Base-by-base conservation (phyloP, 2,888 invertebrate species). In the Buathra laborator region DNA sequence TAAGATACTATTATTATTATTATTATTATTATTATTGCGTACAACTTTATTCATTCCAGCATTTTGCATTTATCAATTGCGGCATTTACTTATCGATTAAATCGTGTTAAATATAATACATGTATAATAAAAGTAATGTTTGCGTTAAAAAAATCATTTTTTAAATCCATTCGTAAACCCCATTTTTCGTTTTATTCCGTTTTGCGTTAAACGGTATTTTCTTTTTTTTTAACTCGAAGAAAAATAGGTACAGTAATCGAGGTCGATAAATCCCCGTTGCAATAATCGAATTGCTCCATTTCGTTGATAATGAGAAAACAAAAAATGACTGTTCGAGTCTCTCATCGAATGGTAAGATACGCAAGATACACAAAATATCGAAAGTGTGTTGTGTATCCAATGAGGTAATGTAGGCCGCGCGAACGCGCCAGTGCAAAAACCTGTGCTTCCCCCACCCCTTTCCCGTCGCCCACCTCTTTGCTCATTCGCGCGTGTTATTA, bases 21-120 rank as follows among this genome's bases (percentile, higher is more conserved):
- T 48, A 75, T 74, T 78, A 67, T 68, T 66, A 76, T 71, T 75
- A 59, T 51, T 51, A 66, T 59, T 64, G 44, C 51, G 68, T 44
- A 68, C 16, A 62, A 67, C 32, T 10, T 43, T 43, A 75, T 74
- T 10, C 32, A 83, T 77, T 62, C 51, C 9, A 46, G 43, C 19
- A 67, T 67, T 67, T 32, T 32, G 56, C 59, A 43, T 71, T 48
- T 32, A 76, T 80, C 19, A 46, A 67, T 51, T 37, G 48, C 29
- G 48, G 43, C 71, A 77, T 81, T 77, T 66, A 68, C 56, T 51
- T 70, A 75, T 70, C 32, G 53, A 78, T 37, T 51, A 32, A 71
- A 76, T 82, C 76, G 43, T 43, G 66, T 83, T 74, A 14, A 74
- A 78, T 68, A 78, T 74, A 51, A 78, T 44, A 44, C 46, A 37